phyloP scores from a whole-genome alignment of 2,797 vertebrate genomes.

The Pangasius larnaudii region DNA sequence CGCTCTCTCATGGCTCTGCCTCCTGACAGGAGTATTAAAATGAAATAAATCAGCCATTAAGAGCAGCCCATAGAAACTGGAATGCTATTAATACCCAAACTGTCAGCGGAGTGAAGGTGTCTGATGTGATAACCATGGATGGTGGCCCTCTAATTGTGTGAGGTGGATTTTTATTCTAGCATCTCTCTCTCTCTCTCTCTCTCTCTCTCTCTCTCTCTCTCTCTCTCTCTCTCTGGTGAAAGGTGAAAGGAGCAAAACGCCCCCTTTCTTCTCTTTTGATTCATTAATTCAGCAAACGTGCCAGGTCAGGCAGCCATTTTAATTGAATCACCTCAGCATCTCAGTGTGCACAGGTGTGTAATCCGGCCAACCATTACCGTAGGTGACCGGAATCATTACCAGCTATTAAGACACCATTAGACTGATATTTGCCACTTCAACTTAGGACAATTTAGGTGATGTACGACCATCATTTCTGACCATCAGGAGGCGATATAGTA shows the following conservation, averaged over 20 bases:
- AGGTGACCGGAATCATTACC: conserved; percentile 49
- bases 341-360: conserved; percentile 31
- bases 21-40: conserved; percentile 84
- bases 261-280: background rate
- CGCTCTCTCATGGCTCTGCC: conserved; percentile 70
- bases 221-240: conserved; percentile 50
- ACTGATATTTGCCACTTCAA: conserved; percentile 72
- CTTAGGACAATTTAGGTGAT: conserved; percentile 81
- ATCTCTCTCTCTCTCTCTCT: conserved; percentile 55
- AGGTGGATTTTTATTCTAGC: conserved; percentile 66
- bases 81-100: conserved; percentile 79
- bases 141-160: conserved; percentile 73
- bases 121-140: conserved; percentile 72
- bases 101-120: conserved; percentile 65
- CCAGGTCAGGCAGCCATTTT: conserved; percentile 29
- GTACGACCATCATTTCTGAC: conserved; percentile 73
- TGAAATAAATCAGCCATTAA: conserved; percentile 85
- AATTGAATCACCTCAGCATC: conserved; percentile 40
- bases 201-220: conserved; percentile 66
- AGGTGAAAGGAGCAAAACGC: conserved; percentile 58
- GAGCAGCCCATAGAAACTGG: conserved; percentile 76
- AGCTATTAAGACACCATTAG: conserved; percentile 58
- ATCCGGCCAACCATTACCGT: conserved; percentile 37
- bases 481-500: conserved; percentile 73
- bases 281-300: conserved; percentile 41